Evolutionary conservation across 1,140 invertebrate species (phyloP).

Genomic region (Platyura marginata): DNA sequence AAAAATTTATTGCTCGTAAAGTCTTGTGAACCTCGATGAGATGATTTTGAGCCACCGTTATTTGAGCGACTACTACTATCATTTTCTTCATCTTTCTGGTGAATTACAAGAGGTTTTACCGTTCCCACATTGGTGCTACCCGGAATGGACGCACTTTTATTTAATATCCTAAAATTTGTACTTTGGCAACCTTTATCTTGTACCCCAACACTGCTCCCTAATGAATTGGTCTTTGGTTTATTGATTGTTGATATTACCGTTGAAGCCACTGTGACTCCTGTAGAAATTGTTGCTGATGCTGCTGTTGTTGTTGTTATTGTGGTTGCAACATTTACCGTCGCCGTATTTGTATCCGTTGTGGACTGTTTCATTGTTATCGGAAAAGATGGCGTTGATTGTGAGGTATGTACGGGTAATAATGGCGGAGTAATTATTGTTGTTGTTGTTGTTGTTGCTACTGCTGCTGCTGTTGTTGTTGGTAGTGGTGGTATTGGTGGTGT

Average conservation of each 20-base stretch:
- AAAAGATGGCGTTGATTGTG: no score
- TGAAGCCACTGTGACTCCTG: constrained; percentile 6
- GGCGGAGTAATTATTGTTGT: no score
- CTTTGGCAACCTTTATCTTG: background rate
- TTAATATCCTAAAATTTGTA: constrained; percentile 11
- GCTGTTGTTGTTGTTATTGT: constrained; percentile 5
- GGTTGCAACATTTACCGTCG: no score
- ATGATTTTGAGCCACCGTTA: no score
- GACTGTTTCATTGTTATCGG: no score
- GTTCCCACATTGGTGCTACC: constrained; percentile 27
- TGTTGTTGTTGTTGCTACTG: constrained; percentile 1
- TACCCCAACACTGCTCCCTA: constrained; percentile 7
- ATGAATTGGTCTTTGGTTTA: constrained; percentile 6
- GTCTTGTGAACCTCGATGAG: no score
- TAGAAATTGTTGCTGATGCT: constrained; percentile 2
- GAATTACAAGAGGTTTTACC: constrained; percentile 4
- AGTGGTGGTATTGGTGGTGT: constrained; percentile 11
- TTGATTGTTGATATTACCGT: constrained; percentile 11
- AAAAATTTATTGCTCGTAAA: no score
- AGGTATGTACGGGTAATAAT: no score
- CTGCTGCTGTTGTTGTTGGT: constrained; percentile 6
- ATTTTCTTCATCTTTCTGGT: background rate
- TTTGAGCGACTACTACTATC: no score
- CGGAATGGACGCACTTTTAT: constrained; percentile 25
- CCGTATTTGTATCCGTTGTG: no score